Evolutionary conservation across 2,888 invertebrate species (phyloP), one percentile per base, ranked within the genome.

Genomic region (Boloria selene): DNA sequence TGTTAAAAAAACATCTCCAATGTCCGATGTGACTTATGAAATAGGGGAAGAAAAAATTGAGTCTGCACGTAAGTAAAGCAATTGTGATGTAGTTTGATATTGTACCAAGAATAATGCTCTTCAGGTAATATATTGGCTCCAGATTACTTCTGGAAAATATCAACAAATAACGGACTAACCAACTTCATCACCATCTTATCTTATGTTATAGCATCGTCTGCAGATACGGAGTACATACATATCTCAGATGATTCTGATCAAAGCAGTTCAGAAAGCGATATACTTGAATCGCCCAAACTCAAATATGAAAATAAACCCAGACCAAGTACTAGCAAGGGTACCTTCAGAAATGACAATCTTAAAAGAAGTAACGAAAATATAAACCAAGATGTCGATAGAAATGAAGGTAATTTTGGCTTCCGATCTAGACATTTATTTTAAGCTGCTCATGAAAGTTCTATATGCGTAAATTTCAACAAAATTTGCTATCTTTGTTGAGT

Each of bases 21-120:
- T 66, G 0, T 65, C 74, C 13, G 77, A 84, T 2, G 62, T 89
- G 1, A 52, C 83, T 7, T 90, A 84, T 54, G 86, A 90, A 68
- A 86, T 91, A 3, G 90, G 90, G 6, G 88, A 90, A 18, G 87
- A 91, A 64, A 75, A 79, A 10, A 53, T 88, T 3, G 87, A 88
- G 0, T 80, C 82, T 4, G 76, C 65, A 47, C 73, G 90, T 90
- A 74, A 77, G 83, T 63, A 13, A 17, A 44, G 0, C 6, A 14
- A 10, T 18, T 59, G 47, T 13, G 38, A 13, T 14, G 22, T 31
- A 22, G 14, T 47, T 13, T 1, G 14, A 47, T n/a, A 6, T 31
- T 31, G 31, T 31, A 6, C 31, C 31, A 31, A 31, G 22, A 5
- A 6, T 6, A 6, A 31, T 31, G 31, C 31, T 31, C 31, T 31